Base-by-base conservation (phyloP, 2,113 vertebrate genomes). In the Urocynchramus pylzowi region DNA sequence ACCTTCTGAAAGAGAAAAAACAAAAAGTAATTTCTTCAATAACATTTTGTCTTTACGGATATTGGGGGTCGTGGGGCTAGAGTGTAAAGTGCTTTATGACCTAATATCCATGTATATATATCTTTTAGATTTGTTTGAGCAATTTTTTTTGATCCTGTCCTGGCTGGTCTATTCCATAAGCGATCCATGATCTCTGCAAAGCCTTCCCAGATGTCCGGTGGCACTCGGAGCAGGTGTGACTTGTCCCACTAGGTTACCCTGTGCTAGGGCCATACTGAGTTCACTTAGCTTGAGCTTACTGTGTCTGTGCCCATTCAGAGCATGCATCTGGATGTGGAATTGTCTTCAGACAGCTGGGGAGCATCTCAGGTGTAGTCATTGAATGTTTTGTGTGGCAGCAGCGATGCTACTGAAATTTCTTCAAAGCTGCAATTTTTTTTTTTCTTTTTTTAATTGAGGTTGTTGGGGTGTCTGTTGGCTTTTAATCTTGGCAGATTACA, bases 111-210 rank as follows among this genome's bases (percentile, higher is more conserved):
- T 20, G 9, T 44, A 11, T 77, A 26, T 39, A 15, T 67, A 27
- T 57, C 7, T 84, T 12, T 90, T 39, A 31, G 61, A 50, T 52
- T 90, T 5, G 1, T 67, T 45, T 56, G 33, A 70, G 26, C 35
- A 68, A 1, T 37, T 54, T 88, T 42, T 33, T 65, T 57, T 65
- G 16, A 24, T 33, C 35, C 13, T 64, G 18, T 56, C 41, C 41
- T 71, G 37, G 41, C 27, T 56, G 21, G 7, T 68, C 14, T 13
- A 3, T 69, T 87, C 54, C 5, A 1, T 81, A 57, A 53, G 17
- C 0, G 0, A 74, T 52, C 16, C 6, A 0, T 35, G 33, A 33
- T 37, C 0, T 0, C 77, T 81, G 60, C 50, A 74, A 3, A 0
- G 4, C n/a, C 28, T 59, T 93, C 49, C 17, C 45, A 61, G n/a